Base-by-base conservation (phyloP, 1,140 invertebrate species). In the Drosophila suzukii region DNA sequence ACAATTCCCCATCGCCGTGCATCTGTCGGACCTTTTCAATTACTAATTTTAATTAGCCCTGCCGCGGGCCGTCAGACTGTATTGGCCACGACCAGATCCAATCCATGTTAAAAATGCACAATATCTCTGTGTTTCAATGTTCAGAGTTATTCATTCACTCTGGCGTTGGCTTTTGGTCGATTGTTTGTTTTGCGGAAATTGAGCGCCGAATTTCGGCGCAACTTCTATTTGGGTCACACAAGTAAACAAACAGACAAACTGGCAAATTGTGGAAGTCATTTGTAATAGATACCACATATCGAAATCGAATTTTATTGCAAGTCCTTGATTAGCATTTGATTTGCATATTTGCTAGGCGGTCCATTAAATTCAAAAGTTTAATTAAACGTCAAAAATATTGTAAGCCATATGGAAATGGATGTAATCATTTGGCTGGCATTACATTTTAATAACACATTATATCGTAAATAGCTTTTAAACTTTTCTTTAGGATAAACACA, bases 181-280 rank as follows among this genome's bases (percentile, higher is more conserved):
- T 54, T 75, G 75, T 62, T 83, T 72, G 77, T 80, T 80, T 75
- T 67, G 57, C 65, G 81, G 76, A 83, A 83, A 82, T 83, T 57
- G 71, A 79, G 63, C 80, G 70, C 58, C 44, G 68, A 61, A 56
- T 73, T 73, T 50, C 41, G 65, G 43, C 36, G 36, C 56, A 36
- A 72, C 54, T 79, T 62, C 55, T 39, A 85, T 80, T 68, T 68
- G 62, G 81, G 81, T 80, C 81, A 80, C 17, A 66, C 66, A 61
- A 78, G 73, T 57, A 70, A 36, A 49, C 51, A 71, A 71, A 47
- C 51, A 71, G 58, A 47, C 32, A 10, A 34, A 10, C 32, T 8
- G 8, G 50, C 15, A 32, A 13, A 13, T 27, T 70, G 39, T 15
- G 41, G 62, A 34, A 38, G 5, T 41, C 66, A 49, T 41, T 71